Evolutionary conservation across 2,888 invertebrate species (phyloP), one percentile per base, ranked within the genome.

Genomic region (Drosophila gaucha): DNA sequence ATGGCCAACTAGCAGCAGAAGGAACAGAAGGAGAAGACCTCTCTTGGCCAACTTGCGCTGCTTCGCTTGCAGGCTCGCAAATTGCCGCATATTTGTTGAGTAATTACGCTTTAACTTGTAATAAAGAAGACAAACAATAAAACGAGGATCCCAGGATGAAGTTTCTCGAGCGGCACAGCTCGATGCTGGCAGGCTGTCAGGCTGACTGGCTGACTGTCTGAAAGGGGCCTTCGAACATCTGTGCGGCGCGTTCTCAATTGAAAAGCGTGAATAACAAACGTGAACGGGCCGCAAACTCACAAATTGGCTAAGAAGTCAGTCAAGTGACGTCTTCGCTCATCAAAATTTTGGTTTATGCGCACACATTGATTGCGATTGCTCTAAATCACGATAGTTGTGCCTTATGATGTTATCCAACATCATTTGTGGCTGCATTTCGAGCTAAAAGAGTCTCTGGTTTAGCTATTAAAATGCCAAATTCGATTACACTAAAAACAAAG

Each of bases 51-150:
- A 39, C 36, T 44, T 24, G 18, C 20, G 30, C 30, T 18, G 30
- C 20, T 33, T 8, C 41, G 57, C 64, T 73, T 36, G 54, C 62
- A 59, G 80, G 65, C 78, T 62, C 77, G 70, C 86, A 88, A 86
- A 88, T 88, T 88, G 86, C 86, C 63, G 80, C 86, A 86, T 83
- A 88, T 88, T 86, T 88, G 86, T 82, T 85, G 76, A 86, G 82
- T 82, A 88, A 88, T 88, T 88, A 85, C 87, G 80, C 86, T 89
- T 82, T 86, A 88, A 86, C 89, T 86, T 88, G 87, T 79, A 89
- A 89, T 89, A 89, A 89, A 88, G 87, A 89, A 89, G 86, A 80
- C 89, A 89, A 89, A 88, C 89, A 89, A 89, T 86, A 85, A 89
- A 88, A 88, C 76, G 74, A 86, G 88, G 78, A 70, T 41, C 64